Base-by-base conservation (phyloP, 1,140 invertebrate species). In the Orussus abietinus region DNA sequence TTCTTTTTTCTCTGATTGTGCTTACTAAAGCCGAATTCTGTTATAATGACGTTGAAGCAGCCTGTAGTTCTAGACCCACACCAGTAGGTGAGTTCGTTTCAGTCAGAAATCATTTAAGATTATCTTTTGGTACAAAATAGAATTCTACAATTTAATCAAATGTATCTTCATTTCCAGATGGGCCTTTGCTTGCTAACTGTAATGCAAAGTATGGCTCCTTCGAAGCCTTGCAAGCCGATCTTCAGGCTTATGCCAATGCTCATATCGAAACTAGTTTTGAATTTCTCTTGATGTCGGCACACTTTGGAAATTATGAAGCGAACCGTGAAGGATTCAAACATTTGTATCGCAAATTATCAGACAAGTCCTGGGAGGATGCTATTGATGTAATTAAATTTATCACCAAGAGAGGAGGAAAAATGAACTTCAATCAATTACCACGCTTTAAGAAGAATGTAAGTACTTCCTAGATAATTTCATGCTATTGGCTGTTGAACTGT, bases 321-420 rank as follows among this genome's bases (percentile, higher is more conserved):
- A 84, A 88, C 65, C 75, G 88, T 25, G 75, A 76, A 19, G 88
- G 88, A 7, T 90, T 92, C 66, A 78, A 80, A 48, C 82, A 80
- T 56, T 68, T 88, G 7, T 90, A 86, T 67, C 76, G 79, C 36
- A 80, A 82, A 48, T 59, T 88, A 5, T 86, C 87, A 3, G 87
- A 92, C 47, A 62, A 80, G 14, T 72, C 80, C 9, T 92, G 88
- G 83, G 75, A 82, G 13, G 79, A 86, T 56, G 77, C 79, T 20
- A 83, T 90, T 50, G 78, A 83, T 2, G 53, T 88, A 4, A 84
- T 90, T 47, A 85, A 89, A 57, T 85, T 84, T 63, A 78, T 89
- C 20, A 77, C 81, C 9, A 80, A 81, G 60, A 81, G 88, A 53
- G 88, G 88, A 65, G 77, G 76, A 45, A 54, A 42, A 28, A 72